phyloP scores from a whole-genome alignment of 2,888 invertebrate species.

The Cantharis rufa region DNA sequence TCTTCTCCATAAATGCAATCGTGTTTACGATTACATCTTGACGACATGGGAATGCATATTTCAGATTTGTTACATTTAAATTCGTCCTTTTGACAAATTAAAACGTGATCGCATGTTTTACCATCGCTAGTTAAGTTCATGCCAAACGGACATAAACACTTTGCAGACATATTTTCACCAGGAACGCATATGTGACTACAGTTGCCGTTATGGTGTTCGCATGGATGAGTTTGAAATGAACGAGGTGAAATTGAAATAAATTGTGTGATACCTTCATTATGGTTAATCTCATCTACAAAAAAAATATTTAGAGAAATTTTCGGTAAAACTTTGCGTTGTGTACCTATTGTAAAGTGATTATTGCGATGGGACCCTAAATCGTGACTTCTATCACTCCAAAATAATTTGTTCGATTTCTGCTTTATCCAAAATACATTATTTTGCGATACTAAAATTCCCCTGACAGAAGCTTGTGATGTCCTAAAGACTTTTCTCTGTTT shows the following conservation, averaged over 20 bases:
- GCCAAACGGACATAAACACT: constrained; percentile 71
- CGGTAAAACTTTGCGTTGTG: no score
- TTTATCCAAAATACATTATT: not conserved
- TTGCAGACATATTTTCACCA: constrained; percentile 40
- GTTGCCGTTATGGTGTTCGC: constrained; percentile 63
- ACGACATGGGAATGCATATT: constrained; percentile 52
- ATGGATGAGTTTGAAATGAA: constrained; percentile 58
- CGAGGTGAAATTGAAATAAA: constrained; percentile 58
- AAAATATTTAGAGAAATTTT: not conserved
- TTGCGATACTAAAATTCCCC: not conserved
- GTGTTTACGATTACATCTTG: constrained; percentile 48
- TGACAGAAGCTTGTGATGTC: not conserved
- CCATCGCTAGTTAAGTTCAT: constrained; percentile 60
- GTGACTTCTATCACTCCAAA: not conserved
- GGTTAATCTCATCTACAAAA: not conserved
- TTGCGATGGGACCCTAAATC: not conserved
- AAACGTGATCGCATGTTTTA: constrained; percentile 61
- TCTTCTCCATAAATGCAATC: constrained; percentile 53
- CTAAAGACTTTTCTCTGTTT: not conserved
- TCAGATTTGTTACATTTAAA: constrained; percentile 56
- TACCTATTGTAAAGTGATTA: not conserved
- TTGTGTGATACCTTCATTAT: constrained; percentile 53
- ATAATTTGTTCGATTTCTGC: not conserved
- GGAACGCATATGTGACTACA: constrained; percentile 79
- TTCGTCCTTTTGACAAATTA: constrained; percentile 55